Evolutionary conservation across 1,140 invertebrate genomes (phyloP), one percentile per base, ranked within the genome.

Genomic region (Hypsibius dujardini): DNA sequence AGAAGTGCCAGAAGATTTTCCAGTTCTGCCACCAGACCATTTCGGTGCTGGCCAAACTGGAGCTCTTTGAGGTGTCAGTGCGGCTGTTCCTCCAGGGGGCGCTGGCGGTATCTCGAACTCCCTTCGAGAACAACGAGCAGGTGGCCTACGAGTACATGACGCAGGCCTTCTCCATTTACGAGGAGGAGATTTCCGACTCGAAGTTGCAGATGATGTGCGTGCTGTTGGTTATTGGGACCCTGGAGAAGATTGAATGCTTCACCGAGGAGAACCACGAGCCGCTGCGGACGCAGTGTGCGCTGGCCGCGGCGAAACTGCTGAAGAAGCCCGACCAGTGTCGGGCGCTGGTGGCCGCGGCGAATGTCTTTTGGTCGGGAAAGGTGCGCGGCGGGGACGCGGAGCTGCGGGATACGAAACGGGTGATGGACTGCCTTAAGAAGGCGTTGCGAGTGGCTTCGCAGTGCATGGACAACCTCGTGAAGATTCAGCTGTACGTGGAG

Each of bases 81-180:
- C 84, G 94, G 77, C 79, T 99, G 45, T 98, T 95, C 80, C 83
- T 96, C 1, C 92, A 98, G 81, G 95, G 93, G 1, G 93, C 94
- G 0, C 79, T 96, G 69, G 90, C 92, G 0, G 91, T 95, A 69
- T 90, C 90, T 67, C 86, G 90, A 79, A 93, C 97, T 71, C 84
- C 85, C 2, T 97, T 96, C 79, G 88, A 93, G 74, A 93, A 94
- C 78, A 88, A 92, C 77, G 93, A 97, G 81, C 90, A 92, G 56
- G 88, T 98, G 0, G 92, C 94, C 0, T 98, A 99, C 80, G 95
- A 99, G 80, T 99, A 95, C 77, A 87, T 98, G 77, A 95, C 95
- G 46, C 94, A 88, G 84, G 92, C 92, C 0, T 97, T 98, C 80
- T 92, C 92, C 0, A 81, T 99, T 70, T 98, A 98, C 76, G 95